Evolutionary conservation across 37 sponge, comb jelly and placozoan genomes (phyloP).

Genomic region (Halichondria panicea): DNA sequence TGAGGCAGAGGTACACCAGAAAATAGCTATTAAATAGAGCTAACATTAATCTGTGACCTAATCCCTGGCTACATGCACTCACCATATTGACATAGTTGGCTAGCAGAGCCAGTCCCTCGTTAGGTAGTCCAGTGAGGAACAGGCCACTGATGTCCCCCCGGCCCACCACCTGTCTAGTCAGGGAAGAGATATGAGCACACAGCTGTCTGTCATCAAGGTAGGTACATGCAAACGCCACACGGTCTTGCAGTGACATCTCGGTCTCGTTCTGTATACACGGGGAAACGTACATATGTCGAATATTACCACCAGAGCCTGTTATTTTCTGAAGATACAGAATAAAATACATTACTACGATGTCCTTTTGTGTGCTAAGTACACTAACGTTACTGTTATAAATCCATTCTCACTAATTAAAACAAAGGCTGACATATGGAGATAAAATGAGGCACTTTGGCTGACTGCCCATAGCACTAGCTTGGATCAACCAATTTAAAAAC

Average conservation of each 20-base stretch:
- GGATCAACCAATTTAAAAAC: too few relatives aligned
- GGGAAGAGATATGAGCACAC: constrained; percentile 8
- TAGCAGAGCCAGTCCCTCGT: constrained; percentile 55
- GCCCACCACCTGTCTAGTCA: constrained; percentile 18
- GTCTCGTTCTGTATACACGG: not conserved
- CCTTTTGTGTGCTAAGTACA: not conserved
- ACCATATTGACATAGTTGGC: constrained; percentile 80
- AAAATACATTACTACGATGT: not conserved
- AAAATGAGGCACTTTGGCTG: too few relatives aligned
- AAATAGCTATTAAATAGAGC: too few relatives aligned
- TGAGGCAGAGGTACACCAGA: too few relatives aligned
- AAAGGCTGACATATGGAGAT: not conserved
- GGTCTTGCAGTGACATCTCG: constrained; percentile 52
- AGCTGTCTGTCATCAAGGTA: constrained; percentile 69
- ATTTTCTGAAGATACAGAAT: not conserved
- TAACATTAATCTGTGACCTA: not conserved
- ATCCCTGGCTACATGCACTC: not conserved
- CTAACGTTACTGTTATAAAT: not conserved
- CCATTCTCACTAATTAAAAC: too few relatives aligned
- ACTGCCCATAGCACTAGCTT: too few relatives aligned
- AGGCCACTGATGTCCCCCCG: constrained; percentile 56
- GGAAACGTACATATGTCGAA: not conserved
- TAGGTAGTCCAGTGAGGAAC: constrained; percentile 67
- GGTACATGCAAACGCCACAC: constrained; percentile 79
- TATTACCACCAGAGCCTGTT: not conserved